A percentile compares a stretch with the other conserved stretches of the same genome.
phyloP scores from a whole-genome alignment of 2,888 invertebrate species.

The Oscheius sp. region DNA sequence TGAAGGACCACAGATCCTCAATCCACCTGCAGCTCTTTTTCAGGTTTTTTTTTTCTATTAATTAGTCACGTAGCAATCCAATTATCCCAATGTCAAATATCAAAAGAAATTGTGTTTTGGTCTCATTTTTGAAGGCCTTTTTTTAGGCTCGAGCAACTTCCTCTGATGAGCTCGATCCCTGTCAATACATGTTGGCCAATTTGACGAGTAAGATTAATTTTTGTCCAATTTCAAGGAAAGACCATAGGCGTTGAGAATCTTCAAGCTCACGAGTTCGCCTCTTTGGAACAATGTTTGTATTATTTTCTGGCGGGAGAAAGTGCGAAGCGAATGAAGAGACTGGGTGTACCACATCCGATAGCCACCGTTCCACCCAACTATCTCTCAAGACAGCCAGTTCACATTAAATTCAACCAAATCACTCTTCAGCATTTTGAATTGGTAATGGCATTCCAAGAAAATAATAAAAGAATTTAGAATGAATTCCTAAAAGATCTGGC shows the following conservation, averaged over 20 bases:
- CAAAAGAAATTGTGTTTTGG: not conserved
- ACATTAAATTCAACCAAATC: constrained; percentile 62
- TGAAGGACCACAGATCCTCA: constrained; percentile 35
- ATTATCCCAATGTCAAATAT: not conserved
- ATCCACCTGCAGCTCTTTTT: constrained; percentile 48
- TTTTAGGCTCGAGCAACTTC: constrained; percentile 53
- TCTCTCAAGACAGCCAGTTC: constrained; percentile 52
- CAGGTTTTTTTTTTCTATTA: constrained; percentile 32
- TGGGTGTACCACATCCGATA: constrained; percentile 64
- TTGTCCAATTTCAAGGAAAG: not conserved
- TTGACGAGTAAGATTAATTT: constrained; percentile 46
- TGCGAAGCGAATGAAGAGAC: constrained; percentile 49
- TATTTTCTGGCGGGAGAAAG: constrained; percentile 67
- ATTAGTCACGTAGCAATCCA: not conserved
- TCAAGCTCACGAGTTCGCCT: constrained; percentile 61
- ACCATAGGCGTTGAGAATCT: constrained; percentile 24
- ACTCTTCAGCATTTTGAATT: constrained; percentile 69
- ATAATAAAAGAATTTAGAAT: constrained; percentile 43
- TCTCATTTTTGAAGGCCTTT: not conserved
- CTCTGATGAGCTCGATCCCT: constrained; percentile 54
- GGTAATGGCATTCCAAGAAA: constrained; percentile 40
- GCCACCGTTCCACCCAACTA: constrained; percentile 68
- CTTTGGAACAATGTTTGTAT: constrained; percentile 68
- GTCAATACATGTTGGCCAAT: constrained; percentile 55
- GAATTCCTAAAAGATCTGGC: constrained; percentile 67